phyloP scores from a whole-genome alignment of 1,140 invertebrate species.

The Stegodyphus mimosarum region DNA sequence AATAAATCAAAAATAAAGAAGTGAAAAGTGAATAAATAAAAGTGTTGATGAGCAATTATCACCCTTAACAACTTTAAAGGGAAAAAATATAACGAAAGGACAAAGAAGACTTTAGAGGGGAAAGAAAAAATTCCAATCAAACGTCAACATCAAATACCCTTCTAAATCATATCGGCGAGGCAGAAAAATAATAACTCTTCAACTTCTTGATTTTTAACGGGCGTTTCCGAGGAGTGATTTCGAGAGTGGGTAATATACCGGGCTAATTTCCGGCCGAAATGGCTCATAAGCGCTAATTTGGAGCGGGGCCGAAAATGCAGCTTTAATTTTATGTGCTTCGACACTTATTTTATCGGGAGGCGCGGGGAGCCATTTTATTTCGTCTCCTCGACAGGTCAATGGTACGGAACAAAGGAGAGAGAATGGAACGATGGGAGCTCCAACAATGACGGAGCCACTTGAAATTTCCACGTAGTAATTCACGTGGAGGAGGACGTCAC shows the following conservation, averaged over 20 bases:
- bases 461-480: constrained; percentile 42
- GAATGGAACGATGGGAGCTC: not conserved
- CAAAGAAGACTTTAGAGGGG: not conserved
- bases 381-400: constrained; percentile 40
- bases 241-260: not conserved
- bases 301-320: constrained; percentile 35
- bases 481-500: constrained; percentile 11
- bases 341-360: constrained; percentile 53
- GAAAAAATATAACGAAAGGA: not conserved
- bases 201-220: constrained; percentile 10
- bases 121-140: no score
- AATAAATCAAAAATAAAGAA: constrained; percentile 38
- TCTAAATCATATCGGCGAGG: constrained; percentile 41
- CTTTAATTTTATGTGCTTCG: constrained; percentile 56
- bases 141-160: constrained; percentile 2
- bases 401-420: constrained; percentile 42
- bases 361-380: constrained; percentile 49
- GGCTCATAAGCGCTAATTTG: constrained; percentile 57
- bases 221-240: not conserved
- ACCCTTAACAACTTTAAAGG: constrained; percentile 6
- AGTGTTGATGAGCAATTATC: constrained; percentile 29
- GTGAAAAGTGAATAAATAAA: constrained; percentile 12
- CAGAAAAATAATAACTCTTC: constrained; percentile 35
- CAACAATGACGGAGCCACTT: constrained; percentile 32
- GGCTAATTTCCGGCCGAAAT: constrained; percentile 52